Base-by-base conservation (phyloP, 2,797 vertebrate species). In the Dipus sagitta region DNA sequence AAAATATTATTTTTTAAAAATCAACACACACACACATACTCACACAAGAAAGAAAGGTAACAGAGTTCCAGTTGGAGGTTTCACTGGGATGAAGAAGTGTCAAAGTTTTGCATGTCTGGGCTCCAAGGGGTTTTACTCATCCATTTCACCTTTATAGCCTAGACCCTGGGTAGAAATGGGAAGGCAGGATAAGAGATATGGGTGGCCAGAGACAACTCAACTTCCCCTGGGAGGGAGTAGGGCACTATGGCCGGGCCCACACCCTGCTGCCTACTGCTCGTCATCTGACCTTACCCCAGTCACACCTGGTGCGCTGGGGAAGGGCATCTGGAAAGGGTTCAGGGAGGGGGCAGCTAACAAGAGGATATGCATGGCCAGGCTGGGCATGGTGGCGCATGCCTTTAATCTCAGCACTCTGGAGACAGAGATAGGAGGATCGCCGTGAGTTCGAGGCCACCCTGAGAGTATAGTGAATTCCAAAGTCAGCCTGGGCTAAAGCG, bases 21-120 rank as follows among this genome's bases (percentile, higher is more conserved):
- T 38, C 38, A 10, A 54, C 52, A 54, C 52, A 54, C 14, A 54
- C 14, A 54, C 52, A 54, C 14, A 54, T 10, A 54, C 52, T 11
- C 52, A 54, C 52, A 54, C 10, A 54, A 54, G 14, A 54, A 54
- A 54, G 14, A 54, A 7, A 11, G 58, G 20, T n/a, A 47, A n/a
- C 28, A 0, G 5, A 30, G 28, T 64, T 20, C n/a, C 4, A 71
- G 38, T 58, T 15, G 20, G 86, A 52, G 80, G 17, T 13, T 74
- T 52, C 26, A 20, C 67, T 23, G 24, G 71, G 34, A 83, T 32
- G 52, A 17, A 6, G 18, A 5, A 52, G 52, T 42, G 12, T 17
- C 58, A 9, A 75, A 86, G 67, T 52, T 96, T 91, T 91, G 87
- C n/a, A 71, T 90, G 93, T 86, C 91, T 74, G 52, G 86, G 89